These are phyloP conservation scores for Palaemon carinicauda DNA, from an alignment of 1,140 invertebrate species.

Conservation along the genomic window DNA sequence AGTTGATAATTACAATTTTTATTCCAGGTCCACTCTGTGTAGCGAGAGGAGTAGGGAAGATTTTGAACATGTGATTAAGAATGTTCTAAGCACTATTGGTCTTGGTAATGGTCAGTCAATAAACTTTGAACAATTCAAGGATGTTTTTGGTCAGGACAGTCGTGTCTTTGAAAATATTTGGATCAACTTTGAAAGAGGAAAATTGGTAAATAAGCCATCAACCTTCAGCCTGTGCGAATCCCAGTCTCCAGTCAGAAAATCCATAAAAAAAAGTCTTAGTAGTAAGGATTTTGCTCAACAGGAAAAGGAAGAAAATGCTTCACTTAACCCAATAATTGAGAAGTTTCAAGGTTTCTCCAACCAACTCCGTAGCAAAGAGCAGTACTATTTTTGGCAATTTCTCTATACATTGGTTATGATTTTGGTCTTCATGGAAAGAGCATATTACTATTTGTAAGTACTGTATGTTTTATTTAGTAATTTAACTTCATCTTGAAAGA, in stretches of 20 bases:
- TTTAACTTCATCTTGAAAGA: no score
- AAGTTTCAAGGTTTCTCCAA: constrained; percentile 17
- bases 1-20: neutral
- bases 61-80: neutral
- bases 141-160: neutral
- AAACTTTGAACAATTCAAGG: constrained; percentile 5
- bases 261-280: no score
- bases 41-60: neutral
- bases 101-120: neutral
- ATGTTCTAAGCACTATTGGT: neutral
- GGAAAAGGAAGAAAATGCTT: neutral
- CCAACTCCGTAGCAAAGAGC: constrained; percentile 57
- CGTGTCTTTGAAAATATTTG: neutral
- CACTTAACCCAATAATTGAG: neutral
- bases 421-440: constrained; percentile 70
- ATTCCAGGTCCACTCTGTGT: constrained; percentile 26
- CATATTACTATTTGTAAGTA: constrained; percentile 64
- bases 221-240: constrained; percentile 5
- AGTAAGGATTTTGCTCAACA: no score
- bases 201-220: neutral
- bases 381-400: constrained; percentile 68
- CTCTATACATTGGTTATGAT: constrained; percentile 69
- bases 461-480: neutral
- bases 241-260: no score
- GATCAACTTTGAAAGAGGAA: neutral